Percentiles rank a stretch among this genome's conserved stretches.
These are phyloP conservation scores for Montifringilla adamsi DNA, from an alignment of 2,113 vertebrate species.

Conservation along the genomic window DNA sequence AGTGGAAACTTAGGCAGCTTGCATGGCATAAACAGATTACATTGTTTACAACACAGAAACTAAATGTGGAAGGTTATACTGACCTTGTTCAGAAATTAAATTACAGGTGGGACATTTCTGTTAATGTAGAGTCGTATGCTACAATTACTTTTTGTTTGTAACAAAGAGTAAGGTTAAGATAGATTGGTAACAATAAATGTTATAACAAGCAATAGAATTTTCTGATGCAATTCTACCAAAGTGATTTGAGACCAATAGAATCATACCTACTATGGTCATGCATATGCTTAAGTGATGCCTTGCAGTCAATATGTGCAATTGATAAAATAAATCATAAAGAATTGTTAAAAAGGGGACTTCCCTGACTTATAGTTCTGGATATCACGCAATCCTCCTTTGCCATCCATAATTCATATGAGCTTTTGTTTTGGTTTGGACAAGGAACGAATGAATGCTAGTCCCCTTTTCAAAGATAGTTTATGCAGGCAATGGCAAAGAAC, in stretches of 20 bases:
- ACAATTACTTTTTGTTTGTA: not conserved
- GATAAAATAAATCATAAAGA: not conserved
- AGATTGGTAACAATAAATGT: not conserved
- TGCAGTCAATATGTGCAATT: not conserved
- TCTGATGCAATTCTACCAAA: not conserved
- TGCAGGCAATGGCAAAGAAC: not conserved
- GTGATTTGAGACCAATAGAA: not conserved
- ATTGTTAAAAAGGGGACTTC: not conserved
- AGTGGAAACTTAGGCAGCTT: not conserved
- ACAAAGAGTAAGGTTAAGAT: not conserved
- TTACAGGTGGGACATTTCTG: not conserved
- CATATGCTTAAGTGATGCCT: not conserved
- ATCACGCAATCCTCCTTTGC: not conserved
- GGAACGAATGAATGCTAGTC: not conserved
- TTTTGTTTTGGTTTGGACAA: not conserved
- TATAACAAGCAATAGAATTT: slow-evolving; percentile 6
- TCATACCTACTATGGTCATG: not conserved
- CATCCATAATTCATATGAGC: not conserved
- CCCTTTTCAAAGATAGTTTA: not conserved
- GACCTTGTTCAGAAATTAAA: slow-evolving; percentile 31
- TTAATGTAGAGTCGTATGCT: not conserved
- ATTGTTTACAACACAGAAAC: not conserved
- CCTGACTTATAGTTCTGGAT: not conserved
- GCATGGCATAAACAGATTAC: not conserved
- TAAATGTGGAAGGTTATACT: not conserved